A percentile compares a stretch with the other conserved stretches of the same genome.
Conservation (phyloP, 2,113 vertebrate genomes). For the Grantiella picta region DNA sequence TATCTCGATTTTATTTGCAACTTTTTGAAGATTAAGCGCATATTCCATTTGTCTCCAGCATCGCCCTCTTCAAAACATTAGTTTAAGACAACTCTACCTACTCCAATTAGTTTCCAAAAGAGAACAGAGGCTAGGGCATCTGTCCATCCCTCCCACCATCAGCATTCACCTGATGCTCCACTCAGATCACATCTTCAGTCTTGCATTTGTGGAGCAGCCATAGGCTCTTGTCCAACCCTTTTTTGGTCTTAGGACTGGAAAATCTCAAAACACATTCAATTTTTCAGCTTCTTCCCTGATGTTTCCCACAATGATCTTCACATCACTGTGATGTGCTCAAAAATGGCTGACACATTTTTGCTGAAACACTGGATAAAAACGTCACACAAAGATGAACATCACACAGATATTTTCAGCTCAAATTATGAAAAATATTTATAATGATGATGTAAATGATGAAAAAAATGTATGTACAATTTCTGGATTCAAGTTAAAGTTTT, state of each 20-base stretch:
- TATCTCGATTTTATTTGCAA: not conserved
- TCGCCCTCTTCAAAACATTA: accelerated
- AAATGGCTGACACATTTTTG: not conserved
- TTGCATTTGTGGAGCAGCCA: not conserved
- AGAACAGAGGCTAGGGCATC: not conserved
- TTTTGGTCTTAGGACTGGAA: not conserved
- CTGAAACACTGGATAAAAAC: not conserved
- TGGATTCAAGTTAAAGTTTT: not conserved
- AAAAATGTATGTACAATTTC: not conserved
- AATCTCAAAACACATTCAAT: not conserved
- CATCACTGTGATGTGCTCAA: not conserved
- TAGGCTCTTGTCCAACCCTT: not conserved
- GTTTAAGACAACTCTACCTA: not conserved
- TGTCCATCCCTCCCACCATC: not conserved
- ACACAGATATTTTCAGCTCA: not conserved
- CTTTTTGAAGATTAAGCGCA: not conserved
- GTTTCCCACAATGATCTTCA: not conserved
- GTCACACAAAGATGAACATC: not conserved
- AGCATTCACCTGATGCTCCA: not conserved
- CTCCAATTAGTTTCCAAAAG: not conserved
- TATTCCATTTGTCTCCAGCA: not conserved
- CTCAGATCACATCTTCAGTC: not conserved
- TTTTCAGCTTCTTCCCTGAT: not conserved
- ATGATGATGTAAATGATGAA: not conserved
- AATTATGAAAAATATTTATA: not conserved